These are phyloP conservation scores for Oceanodroma tethys DNA, from an alignment of 2,113 vertebrate genomes.

Conservation along the genomic window DNA sequence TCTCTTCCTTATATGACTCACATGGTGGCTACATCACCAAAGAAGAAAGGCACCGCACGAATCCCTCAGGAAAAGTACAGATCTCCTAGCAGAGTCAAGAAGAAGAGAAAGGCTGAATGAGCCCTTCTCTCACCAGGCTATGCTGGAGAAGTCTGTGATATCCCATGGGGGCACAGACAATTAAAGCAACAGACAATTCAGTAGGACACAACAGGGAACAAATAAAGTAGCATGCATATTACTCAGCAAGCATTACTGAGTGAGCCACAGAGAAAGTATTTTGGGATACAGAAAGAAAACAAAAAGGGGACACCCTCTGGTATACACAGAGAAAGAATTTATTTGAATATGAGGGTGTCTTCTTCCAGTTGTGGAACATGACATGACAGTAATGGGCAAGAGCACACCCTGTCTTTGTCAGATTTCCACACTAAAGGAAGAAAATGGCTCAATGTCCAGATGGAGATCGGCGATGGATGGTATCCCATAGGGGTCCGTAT, in stretches of 20 bases:
- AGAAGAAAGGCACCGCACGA: background rate
- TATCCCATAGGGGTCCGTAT: too few species aligned
- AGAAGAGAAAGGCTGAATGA: background rate
- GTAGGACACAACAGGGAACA: background rate
- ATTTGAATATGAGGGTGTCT: background rate
- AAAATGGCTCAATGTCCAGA: background rate
- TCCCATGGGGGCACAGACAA: background rate
- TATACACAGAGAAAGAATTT: background rate
- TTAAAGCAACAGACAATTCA: background rate
- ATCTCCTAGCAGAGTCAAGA: background rate
- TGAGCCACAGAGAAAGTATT: background rate
- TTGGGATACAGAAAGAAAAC: background rate
- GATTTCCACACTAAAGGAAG: background rate
- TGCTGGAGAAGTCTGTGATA: background rate
- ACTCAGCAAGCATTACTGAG: background rate
- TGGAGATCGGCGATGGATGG: too few species aligned
- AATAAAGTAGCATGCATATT: background rate
- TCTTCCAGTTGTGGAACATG: background rate
- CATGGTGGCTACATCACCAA: background rate
- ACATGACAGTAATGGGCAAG: background rate
- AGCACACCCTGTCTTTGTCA: background rate
- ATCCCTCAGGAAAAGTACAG: background rate
- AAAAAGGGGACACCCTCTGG: background rate
- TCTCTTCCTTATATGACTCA: background rate
- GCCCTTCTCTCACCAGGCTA: background rate